Base-by-base conservation (phyloP, 2,113 vertebrate genomes). In the Clupea harengus region DNA sequence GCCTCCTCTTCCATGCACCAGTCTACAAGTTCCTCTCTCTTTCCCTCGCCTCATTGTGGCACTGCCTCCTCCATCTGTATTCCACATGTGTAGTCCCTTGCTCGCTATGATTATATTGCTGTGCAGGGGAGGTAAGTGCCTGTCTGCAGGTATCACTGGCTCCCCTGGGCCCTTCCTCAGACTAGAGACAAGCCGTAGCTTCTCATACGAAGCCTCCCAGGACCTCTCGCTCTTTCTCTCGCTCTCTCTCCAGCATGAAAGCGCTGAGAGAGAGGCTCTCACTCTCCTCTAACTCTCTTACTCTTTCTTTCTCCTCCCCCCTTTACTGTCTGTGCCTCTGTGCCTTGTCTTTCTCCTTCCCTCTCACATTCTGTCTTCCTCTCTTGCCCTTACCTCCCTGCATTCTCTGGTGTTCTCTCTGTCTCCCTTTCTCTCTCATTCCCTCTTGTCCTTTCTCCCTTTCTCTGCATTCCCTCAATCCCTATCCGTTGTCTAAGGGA, bases 41-140 rank as follows among this genome's bases (percentile, higher is more conserved):
- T 86, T 89, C 90, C 57, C 82, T 85, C 84, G 72, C 86, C 89
- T 85, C 45, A 60, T 17, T 22, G 83, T 88, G 80, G 84, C 87
- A n/a, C 86, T 22, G 72, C 25, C 10, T 85, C 80, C 83, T 50
- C 83, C 84, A 92, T 93, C 89, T 91, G 92, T 92, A 94, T 93
- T 93, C 57, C 20, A 47, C 83, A 17, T 82, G 83, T 81, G 82
- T 80, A 50, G 64, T 80, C 45, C 57, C 45, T 84, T 84, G 45
- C 85, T 88, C 83, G 72, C 72, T 90, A 89, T 89, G 85, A 90
- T 91, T 91, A 92, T 89, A 88, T 91, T 92, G 87, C 86, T 89
- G 89, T 85, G 87, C 85, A 87, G 89, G 89, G 90, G 92, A 85
- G 89, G 90, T 92, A 91, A 83, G 91, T 85, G 88, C 85, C 88